Evolutionary conservation across 1,140 invertebrate species (phyloP).

Genomic region (Hylaeus volcanicus): DNA sequence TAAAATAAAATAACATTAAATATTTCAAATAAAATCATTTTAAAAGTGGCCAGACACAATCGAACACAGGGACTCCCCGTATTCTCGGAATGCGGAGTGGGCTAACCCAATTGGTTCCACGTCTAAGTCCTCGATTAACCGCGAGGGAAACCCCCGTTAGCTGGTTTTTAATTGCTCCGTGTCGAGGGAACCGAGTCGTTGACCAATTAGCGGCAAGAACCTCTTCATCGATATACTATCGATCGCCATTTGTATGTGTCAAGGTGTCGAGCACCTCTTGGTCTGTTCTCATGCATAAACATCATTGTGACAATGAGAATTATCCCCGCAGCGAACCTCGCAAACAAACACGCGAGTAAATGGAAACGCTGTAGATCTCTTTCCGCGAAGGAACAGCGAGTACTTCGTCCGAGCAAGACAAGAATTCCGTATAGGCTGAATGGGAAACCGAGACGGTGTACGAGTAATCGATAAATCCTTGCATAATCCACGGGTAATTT

Average conservation of each 20-base stretch:
- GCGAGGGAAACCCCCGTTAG: conserved; percentile 1
- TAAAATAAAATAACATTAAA: too few species aligned
- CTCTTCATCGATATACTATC: conserved; percentile 23
- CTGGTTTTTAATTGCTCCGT: background rate
- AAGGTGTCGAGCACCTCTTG: background rate
- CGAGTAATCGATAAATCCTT: too few species aligned
- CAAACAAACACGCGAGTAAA: background rate
- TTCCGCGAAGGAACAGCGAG: background rate
- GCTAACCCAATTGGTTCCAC: background rate
- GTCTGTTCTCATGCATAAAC: conserved; percentile 36
- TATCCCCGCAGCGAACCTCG: background rate
- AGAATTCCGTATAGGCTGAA: too few species aligned
- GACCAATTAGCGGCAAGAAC: conserved; percentile 19
- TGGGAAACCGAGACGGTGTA: too few species aligned
- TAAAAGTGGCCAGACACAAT: too few species aligned
- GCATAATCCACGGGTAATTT: too few species aligned
- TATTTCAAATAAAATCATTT: too few species aligned
- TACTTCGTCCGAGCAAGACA: background rate
- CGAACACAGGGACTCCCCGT: background rate
- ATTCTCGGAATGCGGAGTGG: conserved; percentile 16
- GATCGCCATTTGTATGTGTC: conserved; percentile 35
- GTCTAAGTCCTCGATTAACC: background rate
- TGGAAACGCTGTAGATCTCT: background rate
- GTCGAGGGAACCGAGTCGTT: background rate
- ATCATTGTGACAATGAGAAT: conserved; percentile 31